These are phyloP conservation scores for Ryuthela nishihirai DNA, from an alignment of 2,888 invertebrate species.

Conservation along the genomic window DNA sequence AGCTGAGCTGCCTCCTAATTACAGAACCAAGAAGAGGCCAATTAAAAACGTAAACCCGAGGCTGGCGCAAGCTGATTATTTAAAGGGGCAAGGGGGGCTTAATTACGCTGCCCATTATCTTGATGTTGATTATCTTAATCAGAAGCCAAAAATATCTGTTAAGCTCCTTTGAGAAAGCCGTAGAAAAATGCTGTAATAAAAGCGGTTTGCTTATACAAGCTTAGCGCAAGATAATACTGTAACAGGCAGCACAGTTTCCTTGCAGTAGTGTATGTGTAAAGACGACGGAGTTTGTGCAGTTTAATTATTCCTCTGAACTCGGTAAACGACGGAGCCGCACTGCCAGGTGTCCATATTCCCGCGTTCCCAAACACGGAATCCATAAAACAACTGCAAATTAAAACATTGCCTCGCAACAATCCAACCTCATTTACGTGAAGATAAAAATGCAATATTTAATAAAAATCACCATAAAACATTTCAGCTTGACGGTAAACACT, in stretches of 20 bases:
- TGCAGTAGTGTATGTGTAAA: too few species aligned
- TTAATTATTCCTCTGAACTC: slow-evolving; percentile 36
- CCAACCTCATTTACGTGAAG: slow-evolving; percentile 12
- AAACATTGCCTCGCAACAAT: slow-evolving; percentile 25
- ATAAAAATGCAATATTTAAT: slow-evolving; percentile 35
- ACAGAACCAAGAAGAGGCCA: slow-evolving; percentile 32
- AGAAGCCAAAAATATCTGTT: slow-evolving; percentile 39
- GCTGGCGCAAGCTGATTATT: slow-evolving; percentile 28
- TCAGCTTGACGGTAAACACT: slow-evolving; percentile 33
- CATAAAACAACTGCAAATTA: slow-evolving; percentile 38
- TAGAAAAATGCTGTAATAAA: slow-evolving; percentile 38
- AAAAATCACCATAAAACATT: slow-evolving; percentile 36
- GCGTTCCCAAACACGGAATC: slow-evolving; percentile 34
- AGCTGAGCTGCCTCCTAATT: slow-evolving; percentile 37
- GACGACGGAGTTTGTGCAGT: too few species aligned
- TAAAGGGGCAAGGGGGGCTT: slow-evolving; percentile 29
- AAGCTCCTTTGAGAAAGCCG: slow-evolving; percentile 28
- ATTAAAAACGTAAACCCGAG: slow-evolving; percentile 35
- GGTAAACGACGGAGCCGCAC: neutral
- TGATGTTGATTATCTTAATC: slow-evolving; percentile 40
- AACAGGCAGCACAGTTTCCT: too few species aligned
- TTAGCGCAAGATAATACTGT: slow-evolving; percentile 16
- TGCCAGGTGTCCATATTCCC: slow-evolving; percentile 34
- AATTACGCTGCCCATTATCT: slow-evolving; percentile 37
- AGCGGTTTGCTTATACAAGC: slow-evolving; percentile 37